These are phyloP conservation scores for Lutraria rhynchaena DNA, from an alignment of 1,140 invertebrate genomes.

Conservation along the genomic window DNA sequence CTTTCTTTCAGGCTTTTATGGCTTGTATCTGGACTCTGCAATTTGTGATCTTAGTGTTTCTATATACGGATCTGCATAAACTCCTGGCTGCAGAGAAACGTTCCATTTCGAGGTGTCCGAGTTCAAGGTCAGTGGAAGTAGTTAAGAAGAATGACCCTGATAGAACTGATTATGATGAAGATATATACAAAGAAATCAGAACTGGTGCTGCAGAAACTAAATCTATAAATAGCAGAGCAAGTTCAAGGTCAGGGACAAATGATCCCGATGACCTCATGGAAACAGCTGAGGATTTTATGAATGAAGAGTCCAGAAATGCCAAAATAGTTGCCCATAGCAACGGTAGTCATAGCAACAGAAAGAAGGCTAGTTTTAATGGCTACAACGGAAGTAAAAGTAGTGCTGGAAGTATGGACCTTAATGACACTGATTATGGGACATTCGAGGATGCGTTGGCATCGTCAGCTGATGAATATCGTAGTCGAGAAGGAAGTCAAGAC, in stretches of 20 bases:
- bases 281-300: constrained; percentile 61
- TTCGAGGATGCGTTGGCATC: constrained; percentile 5
- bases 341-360: constrained; percentile 6
- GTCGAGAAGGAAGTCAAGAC: constrained; percentile 30
- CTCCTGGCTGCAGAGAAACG: constrained; percentile 29
- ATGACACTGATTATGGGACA: constrained; percentile 32
- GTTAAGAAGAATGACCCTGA: not conserved
- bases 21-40: constrained; percentile 63
- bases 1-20: constrained; percentile 65
- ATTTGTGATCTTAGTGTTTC: constrained; percentile 48
- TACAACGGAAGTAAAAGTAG: not conserved
- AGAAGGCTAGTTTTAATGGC: not conserved
- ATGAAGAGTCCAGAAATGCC: not conserved
- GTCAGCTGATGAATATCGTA: not conserved
- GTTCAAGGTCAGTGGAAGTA: not conserved
- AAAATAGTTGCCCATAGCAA: not conserved
- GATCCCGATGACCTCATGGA: constrained; percentile 57
- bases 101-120: not conserved
- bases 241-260: constrained; percentile 23
- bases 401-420: not conserved
- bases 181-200: constrained; percentile 51
- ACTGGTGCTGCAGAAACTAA: not conserved
- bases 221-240: constrained; percentile 14
- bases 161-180: constrained; percentile 51
- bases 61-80: constrained; percentile 65